These are phyloP conservation scores for Eupithecia centaureata DNA, from an alignment of 2,888 invertebrate genomes.

Conservation along the genomic window DNA sequence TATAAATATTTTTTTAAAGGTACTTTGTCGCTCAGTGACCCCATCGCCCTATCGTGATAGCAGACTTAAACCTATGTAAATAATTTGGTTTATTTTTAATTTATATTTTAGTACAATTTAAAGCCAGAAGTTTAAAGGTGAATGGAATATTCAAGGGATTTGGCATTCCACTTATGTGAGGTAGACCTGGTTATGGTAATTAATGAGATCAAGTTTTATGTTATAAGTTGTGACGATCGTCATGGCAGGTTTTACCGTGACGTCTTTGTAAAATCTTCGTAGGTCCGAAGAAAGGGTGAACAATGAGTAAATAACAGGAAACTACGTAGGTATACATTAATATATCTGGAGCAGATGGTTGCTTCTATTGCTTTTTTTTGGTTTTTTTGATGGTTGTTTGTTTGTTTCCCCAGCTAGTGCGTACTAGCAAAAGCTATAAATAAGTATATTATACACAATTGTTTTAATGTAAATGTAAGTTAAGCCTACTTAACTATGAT, in stretches of 20 bases:
- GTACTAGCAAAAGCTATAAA: background rate
- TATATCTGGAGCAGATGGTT: too few species aligned
- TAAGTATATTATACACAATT: too few species aligned
- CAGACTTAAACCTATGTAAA: too few species aligned
- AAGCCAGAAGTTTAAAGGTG: background rate
- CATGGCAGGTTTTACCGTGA: slow-evolving; percentile 8
- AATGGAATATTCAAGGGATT: background rate
- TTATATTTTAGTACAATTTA: too few species aligned
- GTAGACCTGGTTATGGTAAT: slow-evolving; percentile 6
- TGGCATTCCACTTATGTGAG: background rate
- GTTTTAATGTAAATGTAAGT: too few species aligned
- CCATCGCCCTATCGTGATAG: too few species aligned
- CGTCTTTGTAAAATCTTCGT: background rate
- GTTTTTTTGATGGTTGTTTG: background rate
- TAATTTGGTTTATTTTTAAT: too few species aligned
- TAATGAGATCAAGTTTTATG: slow-evolving; percentile 7
- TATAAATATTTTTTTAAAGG: too few species aligned
- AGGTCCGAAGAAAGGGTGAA: background rate
- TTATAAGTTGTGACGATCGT: background rate
- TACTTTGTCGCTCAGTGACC: too few species aligned
- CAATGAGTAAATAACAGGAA: slow-evolving; percentile 9
- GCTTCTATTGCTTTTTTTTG: background rate
- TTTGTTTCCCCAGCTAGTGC: background rate
- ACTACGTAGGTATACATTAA: background rate
- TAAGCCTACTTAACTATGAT: too few species aligned